Conservation (phyloP, 2,888 invertebrate genomes). For the Ditylenchus weischeri region DNA sequence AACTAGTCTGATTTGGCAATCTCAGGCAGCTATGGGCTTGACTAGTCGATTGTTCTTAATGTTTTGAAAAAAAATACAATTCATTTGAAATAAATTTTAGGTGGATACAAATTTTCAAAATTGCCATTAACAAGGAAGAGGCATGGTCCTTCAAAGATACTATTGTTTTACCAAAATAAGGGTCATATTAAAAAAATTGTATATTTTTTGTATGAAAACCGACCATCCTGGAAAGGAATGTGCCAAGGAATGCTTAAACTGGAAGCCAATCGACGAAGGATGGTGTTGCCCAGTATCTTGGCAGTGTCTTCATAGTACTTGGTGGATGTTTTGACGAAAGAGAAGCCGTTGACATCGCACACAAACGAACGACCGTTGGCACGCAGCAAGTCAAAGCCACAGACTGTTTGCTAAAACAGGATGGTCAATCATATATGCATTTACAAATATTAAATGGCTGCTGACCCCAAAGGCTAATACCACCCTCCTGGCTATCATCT, state of each 20-base stretch:
- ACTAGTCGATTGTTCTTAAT: too few species aligned
- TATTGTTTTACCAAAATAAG: background rate
- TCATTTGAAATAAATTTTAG: too few species aligned
- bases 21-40: too few species aligned
- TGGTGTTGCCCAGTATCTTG: slow-evolving; percentile 96
- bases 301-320: slow-evolving; percentile 99
- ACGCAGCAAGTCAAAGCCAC: slow-evolving; percentile 92
- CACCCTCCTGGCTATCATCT: slow-evolving; percentile 89
- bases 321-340: slow-evolving; percentile 98
- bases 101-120: too few species aligned
- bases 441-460: background rate
- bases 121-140: too few species aligned
- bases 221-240: slow-evolving; percentile 78
- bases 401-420: slow-evolving; percentile 80
- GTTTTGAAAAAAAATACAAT: too few species aligned
- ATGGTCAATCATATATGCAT: too few species aligned
- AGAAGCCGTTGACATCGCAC: slow-evolving; percentile 99
- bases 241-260: slow-evolving; percentile 95
- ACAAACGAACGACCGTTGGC: slow-evolving; percentile 97
- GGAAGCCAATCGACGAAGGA: slow-evolving; percentile 86
- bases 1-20: too few species aligned
- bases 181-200: too few species aligned
- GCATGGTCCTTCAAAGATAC: background rate
- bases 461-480: slow-evolving; percentile 68
- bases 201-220: too few species aligned